A percentile compares a stretch with the other conserved stretches of the same genome.
Conservation (phyloP, 1,140 invertebrate species). For the Rhopalosiphum maidis region DNA sequence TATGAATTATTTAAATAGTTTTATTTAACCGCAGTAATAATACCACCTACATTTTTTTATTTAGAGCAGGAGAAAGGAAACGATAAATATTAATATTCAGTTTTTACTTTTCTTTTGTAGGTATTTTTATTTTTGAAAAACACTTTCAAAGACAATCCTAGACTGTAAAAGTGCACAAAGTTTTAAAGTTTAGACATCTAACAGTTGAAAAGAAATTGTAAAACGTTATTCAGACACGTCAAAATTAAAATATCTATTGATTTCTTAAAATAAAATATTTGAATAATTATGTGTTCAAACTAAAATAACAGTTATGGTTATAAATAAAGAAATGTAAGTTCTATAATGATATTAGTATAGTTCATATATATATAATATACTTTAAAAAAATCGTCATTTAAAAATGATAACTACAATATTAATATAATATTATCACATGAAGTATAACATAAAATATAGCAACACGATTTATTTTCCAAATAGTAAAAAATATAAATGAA, state of each 20-base stretch:
- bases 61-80: conserved; percentile 4
- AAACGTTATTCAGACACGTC: background rate
- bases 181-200: background rate
- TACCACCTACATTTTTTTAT: background rate
- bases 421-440: background rate
- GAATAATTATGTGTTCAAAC: background rate
- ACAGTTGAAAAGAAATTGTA: background rate
- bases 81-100: background rate
- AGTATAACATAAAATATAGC: background rate
- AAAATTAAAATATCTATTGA: background rate
- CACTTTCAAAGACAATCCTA: background rate
- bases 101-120: background rate
- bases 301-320: background rate
- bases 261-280: background rate
- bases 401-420: background rate
- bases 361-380: background rate
- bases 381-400: background rate
- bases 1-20: background rate
- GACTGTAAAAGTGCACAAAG: background rate
- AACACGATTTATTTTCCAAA: background rate
- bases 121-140: conserved; percentile 5
- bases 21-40: background rate
- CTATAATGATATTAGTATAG: background rate
- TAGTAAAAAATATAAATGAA: background rate
- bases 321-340: background rate